Evolutionary conservation across 2,888 invertebrate species (phyloP), one percentile per base, ranked within the genome.

Genomic region (Caenorhabditis wallacei): DNA sequence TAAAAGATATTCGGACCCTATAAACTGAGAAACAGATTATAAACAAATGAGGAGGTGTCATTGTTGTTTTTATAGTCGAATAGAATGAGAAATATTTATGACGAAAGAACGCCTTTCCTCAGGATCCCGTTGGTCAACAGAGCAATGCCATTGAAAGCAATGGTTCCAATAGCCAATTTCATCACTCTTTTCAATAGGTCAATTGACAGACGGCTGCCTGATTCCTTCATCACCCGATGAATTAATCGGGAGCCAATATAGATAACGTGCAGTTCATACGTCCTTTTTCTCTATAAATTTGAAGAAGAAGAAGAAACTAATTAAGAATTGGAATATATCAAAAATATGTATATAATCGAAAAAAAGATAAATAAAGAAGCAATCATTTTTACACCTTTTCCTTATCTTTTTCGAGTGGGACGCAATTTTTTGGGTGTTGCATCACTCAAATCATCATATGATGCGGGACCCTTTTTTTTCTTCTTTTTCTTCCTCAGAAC

Each of bases 361-460:
- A 13, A 8, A 13, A 11, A 43, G 16, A 43, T 43, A 10, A 43
- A 43, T 43, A 4, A 13, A 16, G 11, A 5, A 16, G 43, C 43
- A 43, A 8, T 43, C 43, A 43, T 10, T 18, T 48, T 48, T 48
- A 48, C 46, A 48, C 46, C 46, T 48, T 48, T 48, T 11, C 13
- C 46, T 48, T 48, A 48, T 48, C 46, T 48, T 18, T 48, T 18
- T 48, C 11, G n/a, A n/a, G 46, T 48, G 46, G 13, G 46, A 48
- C 13, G 8, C 43, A 43, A 43, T 11, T 43, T 43, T 43, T 24
- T 53, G 26, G 16, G 53, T 22, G 57, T 57, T 57, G 30, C 59
- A 59, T 59, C 59, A 59, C 22, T 59, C 22, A 7, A 30, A 30
- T 30, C 20, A 40, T 37, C 40, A 59, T 59, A 59, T 59, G 59